phyloP scores from a whole-genome alignment of 2,113 vertebrate species.

The Physeter macrocephalus region DNA sequence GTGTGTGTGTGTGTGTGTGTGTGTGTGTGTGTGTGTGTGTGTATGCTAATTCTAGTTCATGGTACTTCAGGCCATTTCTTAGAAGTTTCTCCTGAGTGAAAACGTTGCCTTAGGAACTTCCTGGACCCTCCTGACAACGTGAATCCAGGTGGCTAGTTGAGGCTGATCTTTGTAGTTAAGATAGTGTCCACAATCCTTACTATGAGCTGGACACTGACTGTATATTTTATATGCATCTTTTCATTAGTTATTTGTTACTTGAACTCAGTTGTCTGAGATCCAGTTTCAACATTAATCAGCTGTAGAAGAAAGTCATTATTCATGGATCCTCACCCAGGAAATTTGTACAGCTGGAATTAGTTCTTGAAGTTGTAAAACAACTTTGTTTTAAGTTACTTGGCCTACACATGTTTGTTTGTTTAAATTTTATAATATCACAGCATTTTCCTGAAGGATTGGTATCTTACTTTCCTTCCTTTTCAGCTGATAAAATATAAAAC shows the following conservation, averaged over 20 bases:
- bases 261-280: not conserved
- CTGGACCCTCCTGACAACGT: not conserved
- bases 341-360: not conserved
- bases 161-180: not conserved
- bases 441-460: not conserved
- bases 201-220: not conserved
- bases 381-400: not conserved
- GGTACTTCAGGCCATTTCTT: not conserved
- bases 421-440: not conserved
- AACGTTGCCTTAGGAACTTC: not conserved
- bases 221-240: not conserved
- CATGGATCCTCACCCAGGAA: not conserved
- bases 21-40: fast-evolving
- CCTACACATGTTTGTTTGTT: not conserved
- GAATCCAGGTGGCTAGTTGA: not conserved
- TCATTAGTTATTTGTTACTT: not conserved
- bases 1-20: not conserved
- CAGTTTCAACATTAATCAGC: not conserved
- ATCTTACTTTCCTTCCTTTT: not conserved
- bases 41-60: not conserved
- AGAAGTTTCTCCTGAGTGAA: not conserved
- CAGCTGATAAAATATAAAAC: not conserved
- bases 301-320: not conserved
- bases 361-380: not conserved
- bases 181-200: not conserved